Evolutionary conservation across 1,140 invertebrate species (phyloP), one percentile per base, ranked within the genome.

Genomic region (Bombus ignitus): DNA sequence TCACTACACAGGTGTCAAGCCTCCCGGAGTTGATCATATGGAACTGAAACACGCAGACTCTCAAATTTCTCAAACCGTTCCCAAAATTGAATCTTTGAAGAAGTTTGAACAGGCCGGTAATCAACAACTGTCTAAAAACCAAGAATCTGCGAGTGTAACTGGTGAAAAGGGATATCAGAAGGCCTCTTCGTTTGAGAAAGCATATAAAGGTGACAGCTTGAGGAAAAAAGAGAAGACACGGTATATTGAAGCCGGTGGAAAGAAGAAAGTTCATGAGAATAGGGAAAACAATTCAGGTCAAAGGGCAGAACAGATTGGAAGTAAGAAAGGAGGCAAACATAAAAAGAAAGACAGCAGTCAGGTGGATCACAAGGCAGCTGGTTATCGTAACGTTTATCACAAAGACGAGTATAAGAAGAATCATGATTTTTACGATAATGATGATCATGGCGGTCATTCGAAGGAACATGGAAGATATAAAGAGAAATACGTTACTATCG

Each of bases 371-470:
- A 96, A 97, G 86, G 96, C 95, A 1, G 96, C 95, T 3, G 97
- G 97, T 3, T 97, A 96, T 93, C 97, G 97, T 92, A 97, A 97
- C 81, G 97, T 97, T 87, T 97, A 96, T 93, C 95, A 95, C 76
- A 95, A 96, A 70, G 95, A 96, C 83, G 96, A 96, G 79, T 95
- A 93, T 88, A 95, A 95, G 66, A 96, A 95, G 72, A 93, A 95
- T 71, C 93, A 95, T 22, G 92, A 94, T 79, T 97, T 97, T 93
- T 97, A 97, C 88, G 97, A 97, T 85, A 92, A 94, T 57, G 93
- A 89, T 1, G 92, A 94, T 87, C 90, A 93, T 2, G 91, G 92
- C 18, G 94, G 93, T 18, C 91, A 92, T 39, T 90, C 92, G 75
- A 89, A 91, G 39, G 93, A 93, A 72, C 91, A 94, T 68, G 95